Evolutionary conservation across 2,888 invertebrate genomes (phyloP).

Genomic region (Napeogenes inachia): DNA sequence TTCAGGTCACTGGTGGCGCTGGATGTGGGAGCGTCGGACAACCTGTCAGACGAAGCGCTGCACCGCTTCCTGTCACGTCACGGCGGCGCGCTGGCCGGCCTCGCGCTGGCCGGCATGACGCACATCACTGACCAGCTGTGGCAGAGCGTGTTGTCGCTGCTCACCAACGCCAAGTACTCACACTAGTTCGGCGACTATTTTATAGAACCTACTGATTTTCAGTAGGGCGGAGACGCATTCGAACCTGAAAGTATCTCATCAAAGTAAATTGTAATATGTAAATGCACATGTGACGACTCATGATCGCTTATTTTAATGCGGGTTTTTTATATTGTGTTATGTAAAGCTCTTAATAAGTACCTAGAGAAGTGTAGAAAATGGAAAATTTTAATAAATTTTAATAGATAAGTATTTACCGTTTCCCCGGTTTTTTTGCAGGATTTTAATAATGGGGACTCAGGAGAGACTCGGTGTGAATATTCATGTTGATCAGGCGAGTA

Average conservation of each 20-base stretch:
- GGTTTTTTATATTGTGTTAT: too few species aligned
- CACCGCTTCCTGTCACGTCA: slow-evolving; percentile 94
- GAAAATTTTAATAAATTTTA: slow-evolving; percentile 1
- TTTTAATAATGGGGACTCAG: slow-evolving; percentile 97
- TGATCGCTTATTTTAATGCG: too few species aligned
- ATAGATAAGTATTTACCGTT: background rate
- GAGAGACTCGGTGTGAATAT: slow-evolving; percentile 98
- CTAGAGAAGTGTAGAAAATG: too few species aligned
- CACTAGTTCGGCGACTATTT: too few species aligned
- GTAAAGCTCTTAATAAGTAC: too few species aligned
- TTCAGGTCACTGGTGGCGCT: slow-evolving; percentile 86
- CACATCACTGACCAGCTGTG: slow-evolving; percentile 99
- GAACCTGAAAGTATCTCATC: too few species aligned
- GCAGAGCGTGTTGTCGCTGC: slow-evolving; percentile 94
- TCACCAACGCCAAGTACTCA: slow-evolving; percentile 80
- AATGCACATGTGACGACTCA: too few species aligned
- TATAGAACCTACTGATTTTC: too few species aligned
- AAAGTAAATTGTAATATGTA: too few species aligned
- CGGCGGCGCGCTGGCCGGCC: slow-evolving; percentile 92
- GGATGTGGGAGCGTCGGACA: slow-evolving; percentile 96
- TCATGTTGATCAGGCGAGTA: slow-evolving; percentile 88
- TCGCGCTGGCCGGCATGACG: slow-evolving; percentile 95
- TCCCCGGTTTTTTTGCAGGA: slow-evolving; percentile 77
- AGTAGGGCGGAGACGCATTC: too few species aligned
- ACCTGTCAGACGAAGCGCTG: slow-evolving; percentile 93